Percentiles rank a stretch among this genome's conserved stretches.
Conservation (phyloP, 2,888 invertebrate genomes). For the Epirrita christyi region DNA sequence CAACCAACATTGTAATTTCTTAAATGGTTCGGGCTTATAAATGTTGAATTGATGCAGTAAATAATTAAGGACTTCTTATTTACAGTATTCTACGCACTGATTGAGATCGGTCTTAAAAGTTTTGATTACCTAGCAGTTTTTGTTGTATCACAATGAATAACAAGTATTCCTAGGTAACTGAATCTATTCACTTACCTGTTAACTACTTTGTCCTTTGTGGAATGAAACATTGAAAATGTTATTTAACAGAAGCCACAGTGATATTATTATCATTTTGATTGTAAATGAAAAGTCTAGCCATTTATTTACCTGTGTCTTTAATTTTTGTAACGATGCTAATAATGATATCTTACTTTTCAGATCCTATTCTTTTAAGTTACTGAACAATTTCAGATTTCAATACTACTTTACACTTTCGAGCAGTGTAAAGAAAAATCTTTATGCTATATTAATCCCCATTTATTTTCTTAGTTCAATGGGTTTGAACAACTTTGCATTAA, state of each 20-base stretch:
- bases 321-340: not conserved
- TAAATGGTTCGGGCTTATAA: slow-evolving; percentile 1
- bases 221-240: too few species aligned
- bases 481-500: slow-evolving; percentile 99
- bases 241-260: too few species aligned
- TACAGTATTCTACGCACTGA: too few species aligned
- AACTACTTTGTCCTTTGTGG: too few species aligned
- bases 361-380: slow-evolving; percentile 6
- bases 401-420: slow-evolving; percentile 23
- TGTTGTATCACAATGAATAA: too few species aligned
- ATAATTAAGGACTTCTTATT: not conserved
- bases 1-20: not conserved
- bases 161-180: too few species aligned
- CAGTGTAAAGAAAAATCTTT: slow-evolving; percentile 23
- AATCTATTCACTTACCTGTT: too few species aligned
- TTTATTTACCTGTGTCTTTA: too few species aligned
- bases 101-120: too few species aligned
- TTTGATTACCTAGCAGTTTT: too few species aligned
- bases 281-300: too few species aligned
- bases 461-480: slow-evolving; percentile 94
- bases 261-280: too few species aligned
- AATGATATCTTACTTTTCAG: slow-evolving; percentile 23
- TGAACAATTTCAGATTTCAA: not conserved
- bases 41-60: slow-evolving; percentile 6
- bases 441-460: slow-evolving; percentile 63